phyloP scores from a whole-genome alignment of 2,113 vertebrate species.

The Taxidea taxus region DNA sequence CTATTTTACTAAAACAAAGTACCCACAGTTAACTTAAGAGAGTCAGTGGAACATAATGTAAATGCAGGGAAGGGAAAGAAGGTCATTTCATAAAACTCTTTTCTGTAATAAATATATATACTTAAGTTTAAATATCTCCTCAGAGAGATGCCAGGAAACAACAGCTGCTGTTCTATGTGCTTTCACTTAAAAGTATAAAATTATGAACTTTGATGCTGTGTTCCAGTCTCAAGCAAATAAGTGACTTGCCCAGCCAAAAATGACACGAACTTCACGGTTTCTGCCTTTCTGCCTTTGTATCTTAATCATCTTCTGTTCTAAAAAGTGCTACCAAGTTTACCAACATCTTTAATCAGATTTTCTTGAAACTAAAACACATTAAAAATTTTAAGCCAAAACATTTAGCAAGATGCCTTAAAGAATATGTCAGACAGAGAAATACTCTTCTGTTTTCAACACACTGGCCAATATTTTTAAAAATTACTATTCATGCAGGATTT shows the following conservation, averaged over 20 bases:
- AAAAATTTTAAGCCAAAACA: constrained; percentile 76
- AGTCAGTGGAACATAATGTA: not conserved
- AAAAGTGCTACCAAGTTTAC: constrained; percentile 66
- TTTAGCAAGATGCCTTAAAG: constrained; percentile 68
- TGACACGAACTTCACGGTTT: constrained; percentile 38
- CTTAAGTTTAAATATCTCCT: constrained; percentile 48
- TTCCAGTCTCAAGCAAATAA: constrained; percentile 61
- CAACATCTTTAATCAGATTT: constrained; percentile 75
- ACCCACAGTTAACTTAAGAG: not conserved
- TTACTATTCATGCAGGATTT: constrained; percentile 70
- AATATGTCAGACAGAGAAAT: constrained; percentile 71
- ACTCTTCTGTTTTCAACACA: constrained; percentile 66
- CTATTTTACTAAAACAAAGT: not conserved
- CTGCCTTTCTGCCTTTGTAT: constrained; percentile 60
- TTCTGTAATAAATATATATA: constrained; percentile 27
- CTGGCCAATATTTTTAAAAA: constrained; percentile 71
- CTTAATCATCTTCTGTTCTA: constrained; percentile 70
- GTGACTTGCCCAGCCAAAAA: constrained; percentile 56
- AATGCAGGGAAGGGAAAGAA: constrained; percentile 41
- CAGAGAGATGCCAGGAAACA: constrained; percentile 59
- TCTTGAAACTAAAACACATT: constrained; percentile 68
- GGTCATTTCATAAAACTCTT: constrained; percentile 44
- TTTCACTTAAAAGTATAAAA: constrained; percentile 57
- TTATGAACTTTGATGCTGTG: constrained; percentile 62
- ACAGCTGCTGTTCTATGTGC: constrained; percentile 57